A percentile compares a stretch with the other conserved stretches of the same genome.
Evolutionary conservation across 2,797 vertebrate genomes (phyloP).

Genomic region (Orientallactaga sibirica): DNA sequence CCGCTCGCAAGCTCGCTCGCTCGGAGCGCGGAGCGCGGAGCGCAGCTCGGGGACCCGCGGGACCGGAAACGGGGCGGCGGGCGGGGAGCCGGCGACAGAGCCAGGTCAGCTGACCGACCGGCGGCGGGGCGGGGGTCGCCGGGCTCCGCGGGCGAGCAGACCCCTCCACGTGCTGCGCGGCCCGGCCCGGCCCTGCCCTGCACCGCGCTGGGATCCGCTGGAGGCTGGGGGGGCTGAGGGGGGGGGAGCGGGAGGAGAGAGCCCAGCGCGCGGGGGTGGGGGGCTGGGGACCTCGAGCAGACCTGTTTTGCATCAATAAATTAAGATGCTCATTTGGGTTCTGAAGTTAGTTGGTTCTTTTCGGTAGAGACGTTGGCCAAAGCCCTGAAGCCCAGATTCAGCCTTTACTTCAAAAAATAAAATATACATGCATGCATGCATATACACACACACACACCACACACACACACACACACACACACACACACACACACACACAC

Average conservation of each 20-base stretch:
- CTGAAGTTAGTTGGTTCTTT: conserved; percentile 76
- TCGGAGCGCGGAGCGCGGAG: conserved; percentile 1
- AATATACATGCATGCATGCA: no score
- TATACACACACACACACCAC: background rate
- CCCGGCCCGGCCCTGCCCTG: background rate
- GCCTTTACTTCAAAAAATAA: conserved; percentile 60
- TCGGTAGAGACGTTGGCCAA: conserved; percentile 70
- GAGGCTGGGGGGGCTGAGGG: conserved; percentile 21
- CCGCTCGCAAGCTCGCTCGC: background rate
- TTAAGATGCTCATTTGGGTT: conserved; percentile 71
- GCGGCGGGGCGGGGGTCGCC: conserved; percentile 50
- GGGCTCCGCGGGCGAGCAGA: background rate
- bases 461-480: background rate
- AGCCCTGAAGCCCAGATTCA: conserved; percentile 65
- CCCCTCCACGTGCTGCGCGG: conserved; percentile 45
- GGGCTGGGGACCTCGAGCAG: background rate
- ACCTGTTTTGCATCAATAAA: conserved; percentile 71
- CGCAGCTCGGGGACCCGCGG: conserved; percentile 64
- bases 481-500: background rate
- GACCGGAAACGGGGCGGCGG: conserved; percentile 83
- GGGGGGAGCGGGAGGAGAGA: background rate
- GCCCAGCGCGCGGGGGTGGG: conserved; percentile 16
- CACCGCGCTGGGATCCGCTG: conserved; percentile 4
- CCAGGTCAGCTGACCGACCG: conserved; percentile 79
- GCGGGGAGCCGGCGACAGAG: conserved; percentile 70